A percentile compares a stretch with the other conserved stretches of the same genome.
Evolutionary conservation across 2,888 invertebrate genomes (phyloP).

Genomic region (Lathronympha strigana): DNA sequence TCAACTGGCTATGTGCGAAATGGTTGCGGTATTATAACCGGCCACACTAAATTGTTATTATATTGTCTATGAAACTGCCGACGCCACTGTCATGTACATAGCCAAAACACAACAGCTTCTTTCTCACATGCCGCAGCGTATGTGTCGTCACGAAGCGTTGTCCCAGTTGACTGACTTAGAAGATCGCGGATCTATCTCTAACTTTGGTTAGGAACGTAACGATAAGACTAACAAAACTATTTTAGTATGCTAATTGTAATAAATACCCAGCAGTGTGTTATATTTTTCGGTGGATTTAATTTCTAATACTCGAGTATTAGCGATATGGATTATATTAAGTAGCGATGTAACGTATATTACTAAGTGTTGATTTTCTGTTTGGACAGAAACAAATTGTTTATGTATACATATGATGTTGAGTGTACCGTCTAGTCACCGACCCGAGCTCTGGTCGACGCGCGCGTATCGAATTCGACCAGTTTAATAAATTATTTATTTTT

Average conservation of each 20-base stretch:
- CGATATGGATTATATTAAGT: conserved; percentile 80
- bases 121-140: conserved; percentile 14
- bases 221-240: conserved; percentile 79
- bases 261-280: conserved; percentile 74
- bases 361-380: conserved; percentile 83
- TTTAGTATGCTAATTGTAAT: conserved; percentile 66
- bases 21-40: background rate
- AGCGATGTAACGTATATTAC: conserved; percentile 77
- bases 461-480: conserved; percentile 72
- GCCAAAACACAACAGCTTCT: conserved; percentile 21
- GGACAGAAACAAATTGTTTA: conserved; percentile 78
- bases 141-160: conserved; percentile 15
- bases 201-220: conserved; percentile 65
- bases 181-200: conserved; percentile 53
- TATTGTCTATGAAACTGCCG: background rate
- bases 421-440: conserved; percentile 83
- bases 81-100: conserved; percentile 2
- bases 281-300: conserved; percentile 80
- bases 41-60: background rate
- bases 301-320: conserved; percentile 84
- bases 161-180: conserved; percentile 54
- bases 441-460: conserved; percentile 77
- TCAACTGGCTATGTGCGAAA: background rate
- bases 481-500: conserved; percentile 82
- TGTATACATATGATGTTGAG: conserved; percentile 77